Percentiles rank a stretch among this genome's conserved stretches.
Conservation (phyloP, 2,888 invertebrate species). For the Synergus itoensis region DNA sequence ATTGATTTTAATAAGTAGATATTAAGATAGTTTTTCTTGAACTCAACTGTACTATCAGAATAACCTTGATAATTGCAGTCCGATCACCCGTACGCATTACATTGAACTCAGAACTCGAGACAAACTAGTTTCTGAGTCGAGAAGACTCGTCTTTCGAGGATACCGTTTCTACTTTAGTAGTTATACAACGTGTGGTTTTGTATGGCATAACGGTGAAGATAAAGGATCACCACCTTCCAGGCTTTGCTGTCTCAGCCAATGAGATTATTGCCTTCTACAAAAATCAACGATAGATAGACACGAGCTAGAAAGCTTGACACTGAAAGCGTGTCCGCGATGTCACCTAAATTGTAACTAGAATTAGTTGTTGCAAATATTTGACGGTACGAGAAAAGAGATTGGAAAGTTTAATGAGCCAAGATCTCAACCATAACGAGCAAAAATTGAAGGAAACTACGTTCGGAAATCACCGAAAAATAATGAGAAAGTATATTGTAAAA, state of each 20-base stretch:
- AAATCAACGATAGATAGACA: neutral
- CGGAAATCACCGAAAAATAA: neutral
- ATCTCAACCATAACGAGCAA: neutral
- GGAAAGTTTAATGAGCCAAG: neutral
- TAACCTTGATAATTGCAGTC: conserved; percentile 12
- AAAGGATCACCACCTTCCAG: neutral
- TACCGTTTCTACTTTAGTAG: conserved; percentile 36
- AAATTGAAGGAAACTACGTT: neutral
- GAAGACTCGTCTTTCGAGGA: conserved; percentile 9
- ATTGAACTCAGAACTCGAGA: conserved; percentile 24
- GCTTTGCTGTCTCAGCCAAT: neutral
- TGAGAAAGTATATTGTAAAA: neutral
- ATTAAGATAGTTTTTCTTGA: too few relatives aligned
- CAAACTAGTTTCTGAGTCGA: conserved; percentile 26
- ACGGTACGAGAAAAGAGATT: neutral
- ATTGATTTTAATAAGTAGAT: too few relatives aligned
- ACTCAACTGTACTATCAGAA: neutral
- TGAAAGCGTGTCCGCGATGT: neutral
- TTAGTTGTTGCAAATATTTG: neutral
- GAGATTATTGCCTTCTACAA: neutral
- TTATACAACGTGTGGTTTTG: conserved; percentile 19
- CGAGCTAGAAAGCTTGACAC: neutral
- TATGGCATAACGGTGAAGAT: conserved; percentile 32
- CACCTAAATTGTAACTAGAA: neutral
- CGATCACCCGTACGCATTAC: conserved; percentile 1